Base-by-base conservation (phyloP, 2,888 invertebrate species). In the Lycophotia porphyrea region DNA sequence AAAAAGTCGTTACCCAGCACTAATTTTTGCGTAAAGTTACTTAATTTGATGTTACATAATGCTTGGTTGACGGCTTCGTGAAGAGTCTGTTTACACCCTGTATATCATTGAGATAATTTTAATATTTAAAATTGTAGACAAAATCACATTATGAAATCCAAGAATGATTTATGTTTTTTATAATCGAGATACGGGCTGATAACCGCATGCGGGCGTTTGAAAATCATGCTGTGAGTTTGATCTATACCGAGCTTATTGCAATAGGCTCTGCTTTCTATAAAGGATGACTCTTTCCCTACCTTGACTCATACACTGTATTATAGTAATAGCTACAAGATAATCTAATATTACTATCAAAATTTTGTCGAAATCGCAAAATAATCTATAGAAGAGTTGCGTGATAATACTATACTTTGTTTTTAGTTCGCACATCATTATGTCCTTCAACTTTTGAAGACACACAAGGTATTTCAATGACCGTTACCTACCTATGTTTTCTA, bases 381-480 rank as follows among this genome's bases (percentile, higher is more conserved):
- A 60, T 65, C 36, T 61, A 42, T 44, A 49, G 24, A 64, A 71
- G 65, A 72, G 66, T 81, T 72, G 49, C 71, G 69, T 80, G 65
- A 84, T 82, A 84, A 82, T 83, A 66, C 36, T 85, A 52, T 82
- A 74, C 82, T 83, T 83, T 83, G 85, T 85, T 83, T 85, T 77
- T 83, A 83, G 82, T 83, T 83, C 82, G 74, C 85, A 81, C 82
- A 83, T 85, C 82, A 83, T 83, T 63, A 61, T 83, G 85, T 83
- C 83, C 85, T 83, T 83, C 83, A 85, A 83, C 82, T 82, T 83
- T 83, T 83, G 83, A 83, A 85, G 83, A 85, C 77, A 85, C 85
- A 77, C 74, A 85, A 83, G 83, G 83, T 83, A 83, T 83, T 85
- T 81, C 63, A 85, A 47, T 82, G 67, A 77, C 71, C 58, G 82